Evolutionary conservation across 2,888 invertebrate genomes (phyloP), one percentile per base, ranked within the genome.

Genomic region (Endotricha flammealis): DNA sequence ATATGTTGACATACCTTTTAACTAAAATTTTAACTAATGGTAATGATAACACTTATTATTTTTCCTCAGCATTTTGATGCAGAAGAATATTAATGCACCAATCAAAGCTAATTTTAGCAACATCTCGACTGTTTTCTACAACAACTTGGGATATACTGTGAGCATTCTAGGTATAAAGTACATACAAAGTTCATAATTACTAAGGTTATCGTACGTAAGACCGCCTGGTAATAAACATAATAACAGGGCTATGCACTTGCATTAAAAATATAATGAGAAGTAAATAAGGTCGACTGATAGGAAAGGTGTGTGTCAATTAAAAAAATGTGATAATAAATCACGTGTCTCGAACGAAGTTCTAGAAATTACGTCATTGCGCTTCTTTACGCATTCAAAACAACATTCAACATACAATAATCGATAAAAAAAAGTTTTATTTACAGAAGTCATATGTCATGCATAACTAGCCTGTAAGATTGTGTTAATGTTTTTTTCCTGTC

Each of bases 71-170:
- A 82, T 45, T 56, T 82, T 85, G 6, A 78, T 62, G 61, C 78
- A 79, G 43, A 82, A 54, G 41, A 81, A 78, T 52, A 79, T 58
- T 0, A 85, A 40, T 33, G 57, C 66, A 51, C 83, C 80, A 27
- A 86, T 50, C n/a, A 86, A 40, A 3, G 73, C 73, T 7, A 86
- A 48, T 53, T 86, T 86, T 1, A 86, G 55, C 48, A 85, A 60
- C 85, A 85, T 79, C 10, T 46, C 65, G 59, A 59, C 58, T 55
- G 53, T 29, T 44, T 44, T 6, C 38, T 38, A 28, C 43, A 41
- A 42, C 17, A 33, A 70, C 69, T 75, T 65, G 45, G 31, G 29
- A 34, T 39, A 38, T 38, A 45, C 9, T 36, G 27, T 36, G 27
- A 34, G 33, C 38, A 25, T 42, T 42, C 34, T n/a, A n/a, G n/a